phyloP scores from a whole-genome alignment of 30 jellyfish, hydroid and myxozoan genomes.

The Aurelia sp. region DNA sequence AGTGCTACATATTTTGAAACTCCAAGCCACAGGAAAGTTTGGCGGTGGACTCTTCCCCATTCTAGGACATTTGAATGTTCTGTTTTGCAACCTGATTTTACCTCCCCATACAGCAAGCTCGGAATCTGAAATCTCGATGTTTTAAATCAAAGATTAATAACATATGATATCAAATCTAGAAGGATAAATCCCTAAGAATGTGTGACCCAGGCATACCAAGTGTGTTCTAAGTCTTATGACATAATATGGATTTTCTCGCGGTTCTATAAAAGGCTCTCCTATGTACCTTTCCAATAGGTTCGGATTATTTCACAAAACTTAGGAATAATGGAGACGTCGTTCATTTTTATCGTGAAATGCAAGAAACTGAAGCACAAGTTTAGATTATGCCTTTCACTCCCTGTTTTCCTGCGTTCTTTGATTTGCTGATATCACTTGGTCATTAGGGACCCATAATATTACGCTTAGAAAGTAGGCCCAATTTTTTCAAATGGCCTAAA shows the following conservation, averaged over 20 bases:
- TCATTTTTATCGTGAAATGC: too few relatives aligned
- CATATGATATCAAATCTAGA: slow-evolving; percentile 24
- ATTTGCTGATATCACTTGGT: too few relatives aligned
- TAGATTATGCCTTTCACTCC: too few relatives aligned
- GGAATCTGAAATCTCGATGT: slow-evolving; percentile 20
- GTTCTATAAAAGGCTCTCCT: slow-evolving; percentile 26
- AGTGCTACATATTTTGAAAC: too few relatives aligned
- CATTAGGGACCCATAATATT: too few relatives aligned
- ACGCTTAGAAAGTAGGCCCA: too few relatives aligned
- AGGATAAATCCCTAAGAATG: slow-evolving; percentile 39
- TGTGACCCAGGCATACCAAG: slow-evolving; percentile 29
- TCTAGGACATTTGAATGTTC: neutral
- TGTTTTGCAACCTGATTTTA: neutral
- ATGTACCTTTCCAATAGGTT: slow-evolving; percentile 20
- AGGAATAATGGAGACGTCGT: slow-evolving; percentile 13
- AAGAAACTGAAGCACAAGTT: too few relatives aligned
- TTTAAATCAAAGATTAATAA: neutral
- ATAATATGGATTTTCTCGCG: slow-evolving; percentile 30
- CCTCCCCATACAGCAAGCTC: neutral
- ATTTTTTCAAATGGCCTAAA: too few relatives aligned
- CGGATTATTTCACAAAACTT: slow-evolving; percentile 18
- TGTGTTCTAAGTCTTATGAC: neutral
- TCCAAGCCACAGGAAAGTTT: too few relatives aligned
- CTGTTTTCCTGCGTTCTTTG: too few relatives aligned
- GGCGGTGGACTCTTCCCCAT: too few relatives aligned